Evolutionary conservation across 2,113 vertebrate genomes (phyloP).

Genomic region (Megaleporinus macrocephalus): DNA sequence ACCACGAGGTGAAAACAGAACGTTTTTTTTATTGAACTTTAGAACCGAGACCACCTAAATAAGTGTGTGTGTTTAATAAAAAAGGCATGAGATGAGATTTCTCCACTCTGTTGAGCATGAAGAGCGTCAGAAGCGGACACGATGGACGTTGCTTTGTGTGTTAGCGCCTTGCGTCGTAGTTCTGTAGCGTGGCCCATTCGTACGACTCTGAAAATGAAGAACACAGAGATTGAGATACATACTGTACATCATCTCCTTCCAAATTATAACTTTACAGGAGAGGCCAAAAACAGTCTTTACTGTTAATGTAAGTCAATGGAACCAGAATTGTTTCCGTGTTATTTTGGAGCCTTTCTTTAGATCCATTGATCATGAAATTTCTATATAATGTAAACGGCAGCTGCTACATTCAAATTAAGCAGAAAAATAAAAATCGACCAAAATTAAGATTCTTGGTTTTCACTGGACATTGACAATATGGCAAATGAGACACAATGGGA

Average conservation of each 20-base stretch:
- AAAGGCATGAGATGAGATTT: conserved; percentile 72
- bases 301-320: no score
- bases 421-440: no score
- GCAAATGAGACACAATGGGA: background rate
- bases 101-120: conserved; percentile 57
- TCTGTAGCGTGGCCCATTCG: conserved; percentile 85
- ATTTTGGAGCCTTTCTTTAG: no score
- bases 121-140: conserved; percentile 60
- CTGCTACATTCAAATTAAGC: no score
- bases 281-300: no score
- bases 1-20: conserved; percentile 68
- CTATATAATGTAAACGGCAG: no score
- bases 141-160: background rate
- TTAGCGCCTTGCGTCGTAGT: conserved; percentile 85
- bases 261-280: no score
- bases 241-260: no score
- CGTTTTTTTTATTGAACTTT: conserved; percentile 77
- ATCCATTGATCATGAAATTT: no score
- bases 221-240: background rate
- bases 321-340: no score
- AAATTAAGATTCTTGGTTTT: no score
- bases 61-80: conserved; percentile 7
- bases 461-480: no score
- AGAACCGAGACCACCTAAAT: conserved; percentile 69
- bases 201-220: conserved; percentile 79